Percentiles rank a stretch among this genome's conserved stretches.
These are phyloP conservation scores for Laothoe populi DNA, from an alignment of 2,888 invertebrate species.

Conservation along the genomic window DNA sequence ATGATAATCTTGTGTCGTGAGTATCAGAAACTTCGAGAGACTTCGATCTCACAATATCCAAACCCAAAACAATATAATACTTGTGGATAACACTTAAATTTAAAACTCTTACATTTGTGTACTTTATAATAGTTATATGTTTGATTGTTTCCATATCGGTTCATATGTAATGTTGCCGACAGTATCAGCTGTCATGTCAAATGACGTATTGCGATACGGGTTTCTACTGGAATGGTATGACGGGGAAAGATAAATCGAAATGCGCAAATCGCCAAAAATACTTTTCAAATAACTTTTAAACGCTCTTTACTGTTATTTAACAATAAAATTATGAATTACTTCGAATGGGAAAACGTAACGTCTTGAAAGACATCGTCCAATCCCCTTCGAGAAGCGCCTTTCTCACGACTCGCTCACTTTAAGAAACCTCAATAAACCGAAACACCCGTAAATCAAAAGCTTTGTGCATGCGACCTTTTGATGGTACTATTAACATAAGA, in stretches of 20 bases:
- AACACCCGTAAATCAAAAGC: constrained; percentile 79
- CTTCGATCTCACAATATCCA: no score
- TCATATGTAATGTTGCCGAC: background rate
- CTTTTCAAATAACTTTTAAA: background rate
- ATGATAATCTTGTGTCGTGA: no score
- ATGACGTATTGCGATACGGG: constrained; percentile 6
- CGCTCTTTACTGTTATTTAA: background rate
- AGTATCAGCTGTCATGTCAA: constrained; percentile 3
- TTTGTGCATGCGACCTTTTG: constrained; percentile 75
- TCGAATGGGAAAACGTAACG: constrained; percentile 41
- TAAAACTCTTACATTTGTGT: no score
- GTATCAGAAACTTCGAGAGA: no score
- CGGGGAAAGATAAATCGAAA: constrained; percentile 6
- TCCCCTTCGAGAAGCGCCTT: constrained; percentile 66
- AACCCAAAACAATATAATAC: no score
- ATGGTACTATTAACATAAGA: constrained; percentile 74
- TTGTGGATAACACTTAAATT: no score
- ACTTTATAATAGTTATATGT: no score
- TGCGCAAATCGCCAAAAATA: background rate
- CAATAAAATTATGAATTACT: background rate
- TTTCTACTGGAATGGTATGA: constrained; percentile 8
- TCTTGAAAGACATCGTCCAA: constrained; percentile 62
- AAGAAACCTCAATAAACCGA: constrained; percentile 75
- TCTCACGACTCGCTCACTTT: constrained; percentile 78
- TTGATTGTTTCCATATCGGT: no score